These are phyloP conservation scores for Caenorhabditis tropicalis DNA, from an alignment of 1,140 invertebrate species.

Conservation along the genomic window DNA sequence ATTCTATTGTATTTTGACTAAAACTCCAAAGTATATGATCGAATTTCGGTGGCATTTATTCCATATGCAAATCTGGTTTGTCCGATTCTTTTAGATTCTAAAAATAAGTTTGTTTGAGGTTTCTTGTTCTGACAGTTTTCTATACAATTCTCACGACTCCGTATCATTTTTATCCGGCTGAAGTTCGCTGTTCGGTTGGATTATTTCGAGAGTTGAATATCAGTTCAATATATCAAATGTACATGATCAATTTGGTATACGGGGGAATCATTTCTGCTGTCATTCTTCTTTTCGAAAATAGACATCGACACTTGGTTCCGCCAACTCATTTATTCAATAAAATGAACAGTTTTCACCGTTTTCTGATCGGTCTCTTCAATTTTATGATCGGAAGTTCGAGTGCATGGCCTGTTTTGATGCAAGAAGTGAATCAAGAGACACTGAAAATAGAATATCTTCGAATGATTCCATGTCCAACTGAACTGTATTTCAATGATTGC, in stretches of 20 bases:
- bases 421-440: background rate
- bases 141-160: constrained; percentile 13
- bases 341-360: background rate
- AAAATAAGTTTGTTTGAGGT: background rate
- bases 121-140: background rate
- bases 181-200: background rate
- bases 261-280: background rate
- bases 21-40: constrained; percentile 6
- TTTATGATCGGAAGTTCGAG: background rate
- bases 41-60: background rate
- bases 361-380: background rate
- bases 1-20: background rate
- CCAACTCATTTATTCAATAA: background rate
- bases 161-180: background rate
- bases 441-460: background rate
- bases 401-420: background rate
- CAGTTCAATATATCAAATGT: background rate
- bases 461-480: background rate
- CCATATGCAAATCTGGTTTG: background rate
- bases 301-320: background rate
- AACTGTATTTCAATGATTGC: background rate
- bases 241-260: background rate
- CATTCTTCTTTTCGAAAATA: background rate
- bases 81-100: background rate
- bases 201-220: background rate